These are phyloP conservation scores for Drosophila neotestacea DNA, from an alignment of 2,888 invertebrate genomes.

Conservation along the genomic window DNA sequence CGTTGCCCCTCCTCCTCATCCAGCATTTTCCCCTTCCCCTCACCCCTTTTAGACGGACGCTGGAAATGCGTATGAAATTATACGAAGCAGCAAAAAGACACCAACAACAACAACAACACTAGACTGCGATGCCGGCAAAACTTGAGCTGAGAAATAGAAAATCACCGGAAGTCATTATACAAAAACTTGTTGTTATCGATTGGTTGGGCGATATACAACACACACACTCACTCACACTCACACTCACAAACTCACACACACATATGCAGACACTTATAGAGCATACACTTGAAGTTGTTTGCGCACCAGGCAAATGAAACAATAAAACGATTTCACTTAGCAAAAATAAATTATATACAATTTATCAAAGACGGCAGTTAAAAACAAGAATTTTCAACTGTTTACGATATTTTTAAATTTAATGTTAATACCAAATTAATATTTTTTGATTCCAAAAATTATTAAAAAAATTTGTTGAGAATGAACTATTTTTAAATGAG, in stretches of 20 bases:
- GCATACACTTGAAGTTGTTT: conserved; percentile 14
- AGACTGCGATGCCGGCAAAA: conserved; percentile 69
- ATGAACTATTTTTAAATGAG: no score
- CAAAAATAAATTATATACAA: neutral
- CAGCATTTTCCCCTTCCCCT: neutral
- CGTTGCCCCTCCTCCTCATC: conserved; percentile 1
- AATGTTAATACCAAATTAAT: no score
- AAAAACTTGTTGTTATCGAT: conserved; percentile 80
- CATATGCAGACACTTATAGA: conserved; percentile 2
- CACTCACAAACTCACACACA: conserved; percentile 10
- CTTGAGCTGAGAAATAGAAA: conserved; percentile 80
- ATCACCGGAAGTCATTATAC: conserved; percentile 82
- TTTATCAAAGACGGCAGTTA: neutral
- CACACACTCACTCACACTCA: conserved; percentile 21
- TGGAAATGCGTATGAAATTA: conserved; percentile 80
- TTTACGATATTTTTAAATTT: no score
- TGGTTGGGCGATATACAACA: conserved; percentile 73
- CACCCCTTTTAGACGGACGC: conserved; percentile 43
- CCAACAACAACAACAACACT: conserved; percentile 27
- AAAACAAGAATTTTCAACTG: no score
- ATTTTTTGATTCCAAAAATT: no score
- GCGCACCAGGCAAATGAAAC: conserved; percentile 40
- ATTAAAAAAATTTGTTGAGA: no score
- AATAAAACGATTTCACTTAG: conserved; percentile 2
- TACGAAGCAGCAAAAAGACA: conserved; percentile 66